A percentile compares a stretch with the other conserved stretches of the same genome.
phyloP scores from a whole-genome alignment of 2,113 vertebrate species.

The Himantopus leucocephalus region DNA sequence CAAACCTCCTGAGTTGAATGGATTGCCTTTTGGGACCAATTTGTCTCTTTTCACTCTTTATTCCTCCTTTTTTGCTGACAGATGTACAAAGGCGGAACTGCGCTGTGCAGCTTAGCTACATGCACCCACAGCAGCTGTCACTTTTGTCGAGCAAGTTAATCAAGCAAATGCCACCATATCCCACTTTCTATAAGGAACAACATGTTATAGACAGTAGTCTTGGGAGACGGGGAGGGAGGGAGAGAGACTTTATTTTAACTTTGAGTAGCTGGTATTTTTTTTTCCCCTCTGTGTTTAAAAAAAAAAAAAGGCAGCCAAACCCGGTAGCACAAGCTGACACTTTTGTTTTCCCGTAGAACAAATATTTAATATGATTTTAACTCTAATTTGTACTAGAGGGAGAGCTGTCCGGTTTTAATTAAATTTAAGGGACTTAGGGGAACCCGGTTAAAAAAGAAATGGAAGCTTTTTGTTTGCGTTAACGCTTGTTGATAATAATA shows the following conservation, averaged over 20 bases:
- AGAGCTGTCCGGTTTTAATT: constrained; percentile 61
- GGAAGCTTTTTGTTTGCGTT: constrained; percentile 62
- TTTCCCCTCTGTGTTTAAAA: not conserved
- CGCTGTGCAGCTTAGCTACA: constrained; percentile 97
- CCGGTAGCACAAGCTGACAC: constrained; percentile 42
- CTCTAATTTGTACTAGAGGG: constrained; percentile 32
- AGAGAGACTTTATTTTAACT: constrained; percentile 86
- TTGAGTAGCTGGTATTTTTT: constrained; percentile 77
- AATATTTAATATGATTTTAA: constrained; percentile 69
- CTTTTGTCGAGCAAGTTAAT: constrained; percentile 99
- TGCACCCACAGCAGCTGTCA: constrained; percentile 98
- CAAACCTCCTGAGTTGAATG: constrained; percentile 98
- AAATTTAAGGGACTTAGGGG: constrained; percentile 59
- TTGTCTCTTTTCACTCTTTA: constrained; percentile 99
- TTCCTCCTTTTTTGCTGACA: constrained; percentile 97
- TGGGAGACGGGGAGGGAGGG: constrained; percentile 80
- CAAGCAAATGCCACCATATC: constrained; percentile 99
- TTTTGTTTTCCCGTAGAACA: constrained; percentile 54
- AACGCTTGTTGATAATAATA: constrained; percentile 65
- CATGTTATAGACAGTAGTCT: constrained; percentile 87
- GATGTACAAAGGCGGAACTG: constrained; percentile 99
- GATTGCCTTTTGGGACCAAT: constrained; percentile 99
- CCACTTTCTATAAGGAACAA: constrained; percentile 91
- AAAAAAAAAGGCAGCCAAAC: constrained; percentile 21
- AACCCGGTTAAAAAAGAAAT: constrained; percentile 45